A percentile compares a stretch with the other conserved stretches of the same genome.
These are phyloP conservation scores for Drosophila cardini DNA, from an alignment of 1,140 invertebrate species.

Conservation along the genomic window DNA sequence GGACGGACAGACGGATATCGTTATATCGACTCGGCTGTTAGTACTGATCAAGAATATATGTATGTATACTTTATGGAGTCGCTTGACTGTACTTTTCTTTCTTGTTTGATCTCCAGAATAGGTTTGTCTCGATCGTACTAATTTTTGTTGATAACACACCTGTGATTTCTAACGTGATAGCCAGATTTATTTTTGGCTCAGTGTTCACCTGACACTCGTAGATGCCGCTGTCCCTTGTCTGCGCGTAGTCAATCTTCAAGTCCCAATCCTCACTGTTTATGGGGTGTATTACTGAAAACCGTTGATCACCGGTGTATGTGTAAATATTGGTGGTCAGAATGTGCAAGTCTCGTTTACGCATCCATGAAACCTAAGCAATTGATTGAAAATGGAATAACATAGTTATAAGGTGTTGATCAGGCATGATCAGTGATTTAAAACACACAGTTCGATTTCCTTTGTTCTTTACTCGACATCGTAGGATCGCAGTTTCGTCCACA, in stretches of 20 bases:
- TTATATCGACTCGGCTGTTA: too few species aligned
- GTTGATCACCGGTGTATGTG: slow-evolving; percentile 94
- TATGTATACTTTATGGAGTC: too few species aligned
- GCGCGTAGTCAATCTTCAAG: slow-evolving; percentile 94
- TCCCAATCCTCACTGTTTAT: slow-evolving; percentile 96
- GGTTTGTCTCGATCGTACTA: too few species aligned
- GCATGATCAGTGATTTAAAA: not conserved
- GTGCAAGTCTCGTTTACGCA: slow-evolving; percentile 94
- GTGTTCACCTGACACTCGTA: slow-evolving; percentile 95
- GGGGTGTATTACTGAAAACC: slow-evolving; percentile 93
- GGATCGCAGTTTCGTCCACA: slow-evolving; percentile 92
- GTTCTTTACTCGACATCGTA: slow-evolving; percentile 93
- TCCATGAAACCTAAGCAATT: slow-evolving; percentile 92
- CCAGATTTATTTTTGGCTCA: slow-evolving; percentile 93
- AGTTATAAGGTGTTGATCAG: too few species aligned
- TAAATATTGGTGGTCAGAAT: slow-evolving; percentile 94
- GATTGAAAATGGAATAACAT: not conserved
- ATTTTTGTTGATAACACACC: slow-evolving; percentile 85
- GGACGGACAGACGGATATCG: too few species aligned
- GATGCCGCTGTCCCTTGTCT: slow-evolving; percentile 92
- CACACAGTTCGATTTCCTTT: slow-evolving; percentile 93
- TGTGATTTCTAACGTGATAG: slow-evolving; percentile 91
- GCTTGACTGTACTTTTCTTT: too few species aligned
- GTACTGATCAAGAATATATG: too few species aligned
- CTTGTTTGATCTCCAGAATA: too few species aligned